Evolutionary conservation across 2,113 vertebrate species (phyloP).

Genomic region (Athene cunicularia): DNA sequence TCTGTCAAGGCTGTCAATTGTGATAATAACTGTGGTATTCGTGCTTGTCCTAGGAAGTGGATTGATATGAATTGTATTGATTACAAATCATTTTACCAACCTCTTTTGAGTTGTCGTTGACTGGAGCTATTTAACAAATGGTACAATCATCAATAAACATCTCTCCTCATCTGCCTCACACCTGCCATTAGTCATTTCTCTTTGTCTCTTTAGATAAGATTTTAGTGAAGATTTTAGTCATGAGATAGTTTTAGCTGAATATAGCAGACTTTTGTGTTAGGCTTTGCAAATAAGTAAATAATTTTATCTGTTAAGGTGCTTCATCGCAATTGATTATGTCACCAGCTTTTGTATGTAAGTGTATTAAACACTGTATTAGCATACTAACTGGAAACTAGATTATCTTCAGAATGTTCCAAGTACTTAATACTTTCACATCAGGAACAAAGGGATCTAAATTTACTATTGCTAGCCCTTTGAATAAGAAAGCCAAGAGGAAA

Average conservation of each 20-base stretch:
- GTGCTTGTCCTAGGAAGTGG: neutral
- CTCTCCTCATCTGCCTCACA: neutral
- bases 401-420: neutral
- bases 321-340: neutral
- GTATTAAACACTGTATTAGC: neutral
- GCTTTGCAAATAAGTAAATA: neutral
- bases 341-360: neutral
- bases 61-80: neutral
- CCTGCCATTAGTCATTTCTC: neutral
- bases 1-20: neutral
- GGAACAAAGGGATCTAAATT: constrained; percentile 6
- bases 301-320: neutral
- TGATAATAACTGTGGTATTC: neutral
- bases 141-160: neutral
- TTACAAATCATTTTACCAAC: neutral
- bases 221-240: neutral
- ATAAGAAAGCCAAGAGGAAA: neutral
- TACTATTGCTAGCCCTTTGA: neutral
- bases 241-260: neutral
- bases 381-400: neutral
- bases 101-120: neutral
- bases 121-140: neutral
- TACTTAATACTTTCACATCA: neutral
- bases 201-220: neutral
- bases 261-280: no score